These are phyloP conservation scores for Umimayanthus chanpuru DNA, from an alignment of 92 coral and sea anemone genomes.

Conservation along the genomic window DNA sequence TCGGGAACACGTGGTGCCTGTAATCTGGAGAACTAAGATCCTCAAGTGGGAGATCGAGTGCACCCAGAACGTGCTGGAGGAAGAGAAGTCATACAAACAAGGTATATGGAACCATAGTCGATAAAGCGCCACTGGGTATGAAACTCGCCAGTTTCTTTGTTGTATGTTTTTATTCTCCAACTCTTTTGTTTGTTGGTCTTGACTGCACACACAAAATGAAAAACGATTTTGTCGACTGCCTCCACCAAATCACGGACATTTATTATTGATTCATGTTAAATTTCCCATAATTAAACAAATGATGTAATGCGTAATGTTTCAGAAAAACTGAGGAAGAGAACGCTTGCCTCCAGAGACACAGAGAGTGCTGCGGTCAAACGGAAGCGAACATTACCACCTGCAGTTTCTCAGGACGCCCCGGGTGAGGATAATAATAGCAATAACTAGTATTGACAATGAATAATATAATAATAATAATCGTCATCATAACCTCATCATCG, in stretches of 20 bases:
- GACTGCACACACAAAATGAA: no score
- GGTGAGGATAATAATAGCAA: not conserved
- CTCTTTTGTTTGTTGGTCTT: no score
- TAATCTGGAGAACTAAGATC: constrained; percentile 66
- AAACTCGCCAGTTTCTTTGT: no score
- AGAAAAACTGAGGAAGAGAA: constrained; percentile 19
- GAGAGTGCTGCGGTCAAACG: not conserved
- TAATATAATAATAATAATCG: no score
- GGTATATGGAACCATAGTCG: not conserved
- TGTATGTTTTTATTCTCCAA: no score
- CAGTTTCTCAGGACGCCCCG: not conserved
- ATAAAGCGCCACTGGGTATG: no score
- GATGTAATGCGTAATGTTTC: not conserved
- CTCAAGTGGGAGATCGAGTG: constrained; percentile 91
- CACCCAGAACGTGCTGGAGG: constrained; percentile 80
- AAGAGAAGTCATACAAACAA: constrained; percentile 55
- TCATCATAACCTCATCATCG: no score
- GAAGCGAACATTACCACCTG: not conserved
- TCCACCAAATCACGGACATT: no score
- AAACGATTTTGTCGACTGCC: no score
- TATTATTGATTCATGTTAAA: not conserved
- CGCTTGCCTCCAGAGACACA: not conserved
- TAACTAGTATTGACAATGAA: no score
- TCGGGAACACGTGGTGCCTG: constrained; percentile 63
- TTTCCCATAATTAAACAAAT: not conserved